Evolutionary conservation across 1,140 invertebrate genomes (phyloP), one percentile per base, ranked within the genome.

Genomic region (Drosophila sturtevanti): DNA sequence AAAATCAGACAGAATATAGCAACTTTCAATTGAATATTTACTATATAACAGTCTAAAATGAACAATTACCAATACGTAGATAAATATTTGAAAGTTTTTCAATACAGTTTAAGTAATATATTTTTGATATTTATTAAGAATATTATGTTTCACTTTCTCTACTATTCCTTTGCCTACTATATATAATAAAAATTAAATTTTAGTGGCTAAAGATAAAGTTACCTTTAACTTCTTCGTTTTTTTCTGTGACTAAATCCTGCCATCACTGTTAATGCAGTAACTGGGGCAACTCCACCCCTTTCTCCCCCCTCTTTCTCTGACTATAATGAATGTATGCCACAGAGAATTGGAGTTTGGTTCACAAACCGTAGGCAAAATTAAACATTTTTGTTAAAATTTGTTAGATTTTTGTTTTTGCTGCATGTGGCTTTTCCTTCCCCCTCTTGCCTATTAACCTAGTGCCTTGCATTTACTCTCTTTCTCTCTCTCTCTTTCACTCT

Each of bases 401-500:
- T 31, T 4, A 31, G 4, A 31, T 31, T 31, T 31, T 1, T 41
- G 38, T 14, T 9, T 48, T 21, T 48, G 9, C 41, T 21, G 4
- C 27, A 31, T 31, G 27, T 21, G 3, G 18, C 41, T 7, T 6
- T 14, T 35, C 1, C 1, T 48, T 18, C 18, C 18, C 41, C 41
- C 41, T 18, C 27, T 18, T 56, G 54, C 27, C 18, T 11, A 4
- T 18, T 44, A 34, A 56, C 27, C 54, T 34, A 56, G 27, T 56
- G 54, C 24, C 54, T 56, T 56, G 54, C 54, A 56, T 56, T 56
- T 16, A 56, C 27, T 34, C 16, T 56, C 31, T 16, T 4, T 34
- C 24, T 27, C 54, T 5, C 4, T 35, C 31, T 11, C 2, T 22
- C 11, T 14, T 48, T 11, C 2, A 21, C 9, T 48, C 2, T 21